phyloP scores from a whole-genome alignment of 2,797 vertebrate genomes.

The Neopelma chrysocephalum region DNA sequence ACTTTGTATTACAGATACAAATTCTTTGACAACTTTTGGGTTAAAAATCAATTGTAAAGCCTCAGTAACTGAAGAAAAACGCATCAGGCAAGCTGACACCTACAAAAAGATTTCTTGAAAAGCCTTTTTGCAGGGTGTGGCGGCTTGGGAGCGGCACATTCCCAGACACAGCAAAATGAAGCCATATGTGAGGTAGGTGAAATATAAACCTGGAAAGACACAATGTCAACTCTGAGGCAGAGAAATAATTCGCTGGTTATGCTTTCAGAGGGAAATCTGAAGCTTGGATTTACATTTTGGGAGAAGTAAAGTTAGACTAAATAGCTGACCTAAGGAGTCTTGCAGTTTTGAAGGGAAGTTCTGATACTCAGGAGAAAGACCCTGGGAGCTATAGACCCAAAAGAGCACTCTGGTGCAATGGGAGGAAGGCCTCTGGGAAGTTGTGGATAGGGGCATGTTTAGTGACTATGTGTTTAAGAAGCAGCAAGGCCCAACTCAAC shows the following conservation, averaged over 20 bases:
- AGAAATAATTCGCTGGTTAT: slow-evolving; percentile 27
- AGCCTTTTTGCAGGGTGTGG: slow-evolving; percentile 45
- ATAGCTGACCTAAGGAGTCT: not conserved
- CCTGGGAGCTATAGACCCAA: not conserved
- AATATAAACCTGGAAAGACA: slow-evolving; percentile 52
- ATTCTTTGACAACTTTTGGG: not conserved
- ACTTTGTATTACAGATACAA: not conserved
- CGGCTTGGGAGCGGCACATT: slow-evolving; percentile 47
- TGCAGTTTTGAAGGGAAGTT: not conserved
- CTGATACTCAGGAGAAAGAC: not conserved
- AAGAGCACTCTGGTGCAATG: not conserved
- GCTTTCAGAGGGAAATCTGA: slow-evolving; percentile 51
- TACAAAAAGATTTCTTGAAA: slow-evolving; percentile 15
- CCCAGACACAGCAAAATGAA: slow-evolving; percentile 60
- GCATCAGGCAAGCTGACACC: not conserved
- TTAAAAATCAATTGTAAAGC: slow-evolving; percentile 21
- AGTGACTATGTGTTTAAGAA: not conserved
- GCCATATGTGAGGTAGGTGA: slow-evolving; percentile 59
- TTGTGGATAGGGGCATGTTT: not conserved
- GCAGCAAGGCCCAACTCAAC: not conserved
- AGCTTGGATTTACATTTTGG: slow-evolving; percentile 5
- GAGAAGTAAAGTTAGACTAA: not conserved
- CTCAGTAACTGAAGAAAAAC: not conserved
- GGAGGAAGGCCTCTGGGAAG: not conserved
- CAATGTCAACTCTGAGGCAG: not conserved